phyloP scores from a whole-genome alignment of 2,797 vertebrate species.

The Anabas testudineus region DNA sequence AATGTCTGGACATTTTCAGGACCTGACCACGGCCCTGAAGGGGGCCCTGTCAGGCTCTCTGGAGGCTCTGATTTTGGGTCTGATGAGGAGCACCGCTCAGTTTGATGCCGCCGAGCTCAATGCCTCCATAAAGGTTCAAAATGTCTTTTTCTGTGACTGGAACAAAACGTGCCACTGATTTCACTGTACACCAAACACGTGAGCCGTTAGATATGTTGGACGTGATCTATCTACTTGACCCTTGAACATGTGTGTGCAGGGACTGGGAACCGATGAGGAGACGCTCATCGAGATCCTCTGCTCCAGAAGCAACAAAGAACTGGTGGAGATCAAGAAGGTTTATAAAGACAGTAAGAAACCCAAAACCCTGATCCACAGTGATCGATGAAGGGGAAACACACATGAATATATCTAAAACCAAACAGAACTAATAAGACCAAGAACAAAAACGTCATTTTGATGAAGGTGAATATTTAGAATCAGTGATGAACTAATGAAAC shows the following conservation, averaged over 20 bases:
- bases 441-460: too few species aligned
- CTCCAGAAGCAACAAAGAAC: constrained; percentile 90
- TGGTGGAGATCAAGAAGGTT: constrained; percentile 89
- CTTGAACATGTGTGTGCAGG: constrained; percentile 77
- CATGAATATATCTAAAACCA: too few species aligned
- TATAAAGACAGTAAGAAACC: constrained; percentile 89
- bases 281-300: constrained; percentile 95
- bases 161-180: too few species aligned
- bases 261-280: constrained; percentile 95
- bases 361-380: too few species aligned
- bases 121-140: constrained; percentile 90
- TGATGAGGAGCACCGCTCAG: constrained; percentile 93
- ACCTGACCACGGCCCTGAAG: constrained; percentile 88
- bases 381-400: too few species aligned
- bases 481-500: too few species aligned
- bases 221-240: too few species aligned
- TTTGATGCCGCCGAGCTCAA: constrained; percentile 93
- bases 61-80: constrained; percentile 91
- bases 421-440: too few species aligned
- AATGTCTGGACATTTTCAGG: constrained; percentile 61
- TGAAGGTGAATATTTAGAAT: too few species aligned
- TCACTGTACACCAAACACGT: too few species aligned
- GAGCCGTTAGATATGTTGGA: too few species aligned
- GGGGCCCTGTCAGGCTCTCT: constrained; percentile 93
- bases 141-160: not conserved